Evolutionary conservation across 2,888 invertebrate species (phyloP), one percentile per base, ranked within the genome.

Genomic region (Rhabditoides inermis): DNA sequence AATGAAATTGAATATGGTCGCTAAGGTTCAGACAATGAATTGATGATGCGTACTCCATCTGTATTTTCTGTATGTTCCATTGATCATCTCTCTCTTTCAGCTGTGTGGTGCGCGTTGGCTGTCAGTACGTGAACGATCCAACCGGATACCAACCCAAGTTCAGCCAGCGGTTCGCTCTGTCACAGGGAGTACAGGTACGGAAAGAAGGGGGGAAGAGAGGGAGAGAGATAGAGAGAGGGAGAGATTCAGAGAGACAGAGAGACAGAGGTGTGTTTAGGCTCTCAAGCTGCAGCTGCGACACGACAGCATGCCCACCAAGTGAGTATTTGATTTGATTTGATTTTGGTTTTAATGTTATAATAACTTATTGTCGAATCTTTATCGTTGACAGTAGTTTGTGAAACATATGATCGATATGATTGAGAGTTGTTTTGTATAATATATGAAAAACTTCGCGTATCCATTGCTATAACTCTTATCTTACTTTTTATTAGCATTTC

Each of bases 111-210:
- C 55, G 68, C 44, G 41, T 69, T n/a, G 69, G 66, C n/a, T 49
- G 41, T 2, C 35, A 50, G 0, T 67, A 56, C 36, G 53, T 58
- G 6, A 53, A 49, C 12, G 67, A 70, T 28, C 50, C 52, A n/a
- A n/a, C n/a, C 3, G 66, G 65, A 26, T 71, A 64, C 50, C 20
- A 18, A 2, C 60, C 71, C 22, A 32, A 58, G n/a, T 67, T 62
- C 51, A 65, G 67, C 45, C 44, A 51, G 3, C 55, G 58, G 42
- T 68, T 73, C 56, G 51, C 59, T 1, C 54, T 73, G 41, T 58
- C 60, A 4, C 68, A 68, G 0, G 73, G 73, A 37, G 70, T 71
- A 2, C 68, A 70, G 45, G n/a, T n/a, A n/a, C n/a, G n/a, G n/a
- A n/a, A n/a, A n/a, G n/a, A n/a, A n/a, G n/a, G n/a, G n/a, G n/a